Conservation (phyloP, 2,888 invertebrate genomes). For the Athetis lepigone region DNA sequence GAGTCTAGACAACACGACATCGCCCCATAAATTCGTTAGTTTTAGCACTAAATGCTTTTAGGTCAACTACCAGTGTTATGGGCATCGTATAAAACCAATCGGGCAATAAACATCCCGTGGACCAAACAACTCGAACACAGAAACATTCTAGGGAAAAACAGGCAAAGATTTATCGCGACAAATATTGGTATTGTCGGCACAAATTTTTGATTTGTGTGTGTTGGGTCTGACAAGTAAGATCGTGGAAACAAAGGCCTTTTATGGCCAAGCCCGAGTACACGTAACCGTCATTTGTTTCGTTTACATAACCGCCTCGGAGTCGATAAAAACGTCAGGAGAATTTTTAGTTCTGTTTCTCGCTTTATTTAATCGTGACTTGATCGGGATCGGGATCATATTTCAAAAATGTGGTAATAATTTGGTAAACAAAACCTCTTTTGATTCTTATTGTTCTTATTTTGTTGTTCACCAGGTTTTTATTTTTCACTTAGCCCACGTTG, state of each 20-base stretch:
- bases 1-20: slow-evolving; percentile 34
- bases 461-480: no score
- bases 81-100: slow-evolving; percentile 60
- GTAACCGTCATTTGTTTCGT: slow-evolving; percentile 56
- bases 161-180: slow-evolving; percentile 65
- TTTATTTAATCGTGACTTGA: slow-evolving; percentile 37
- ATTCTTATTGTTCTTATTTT: neutral
- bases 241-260: slow-evolving; percentile 52
- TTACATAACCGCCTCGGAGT: slow-evolving; percentile 57
- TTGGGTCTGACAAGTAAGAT: slow-evolving; percentile 53
- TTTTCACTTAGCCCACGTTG: no score
- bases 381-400: slow-evolving; percentile 7
- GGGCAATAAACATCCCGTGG: slow-evolving; percentile 55
- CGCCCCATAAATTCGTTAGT: slow-evolving; percentile 58
- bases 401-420: neutral
- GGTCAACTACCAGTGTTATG: slow-evolving; percentile 63
- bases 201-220: slow-evolving; percentile 65
- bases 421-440: neutral
- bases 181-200: slow-evolving; percentile 64
- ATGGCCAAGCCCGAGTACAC: slow-evolving; percentile 43
- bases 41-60: slow-evolving; percentile 62
- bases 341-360: slow-evolving; percentile 30
- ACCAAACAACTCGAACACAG: slow-evolving; percentile 53
- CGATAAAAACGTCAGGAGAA: slow-evolving; percentile 49
- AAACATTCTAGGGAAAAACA: slow-evolving; percentile 53